A percentile compares a stretch with the other conserved stretches of the same genome.
Evolutionary conservation across 2,797 vertebrate species (phyloP).

Genomic region (Neosalanx taihuensis): DNA sequence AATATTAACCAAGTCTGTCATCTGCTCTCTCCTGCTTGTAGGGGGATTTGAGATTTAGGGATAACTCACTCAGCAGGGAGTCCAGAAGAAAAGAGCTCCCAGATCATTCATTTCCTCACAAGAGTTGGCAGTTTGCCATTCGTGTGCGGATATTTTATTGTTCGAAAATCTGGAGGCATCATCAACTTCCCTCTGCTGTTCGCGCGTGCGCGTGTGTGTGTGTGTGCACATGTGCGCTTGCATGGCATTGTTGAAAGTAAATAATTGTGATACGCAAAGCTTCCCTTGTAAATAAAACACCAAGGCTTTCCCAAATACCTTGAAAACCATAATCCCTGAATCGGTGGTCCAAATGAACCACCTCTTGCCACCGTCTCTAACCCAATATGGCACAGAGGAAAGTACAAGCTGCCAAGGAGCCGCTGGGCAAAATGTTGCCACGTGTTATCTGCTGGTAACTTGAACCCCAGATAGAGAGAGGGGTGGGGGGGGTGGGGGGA

Average conservation of each 20-base stretch:
- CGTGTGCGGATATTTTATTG: constrained; percentile 46
- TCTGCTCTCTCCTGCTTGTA: constrained; percentile 47
- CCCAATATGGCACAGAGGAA: constrained; percentile 27
- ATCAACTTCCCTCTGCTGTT: constrained; percentile 24
- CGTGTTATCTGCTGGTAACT: constrained; percentile 34
- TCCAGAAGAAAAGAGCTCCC: constrained; percentile 40
- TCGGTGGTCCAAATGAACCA: constrained; percentile 5
- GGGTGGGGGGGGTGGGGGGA: constrained; percentile 3
- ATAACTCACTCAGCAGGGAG: constrained; percentile 52
- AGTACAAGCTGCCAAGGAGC: constrained; percentile 50
- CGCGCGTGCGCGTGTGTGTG: constrained; percentile 26
- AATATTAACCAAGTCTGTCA: constrained; percentile 64
- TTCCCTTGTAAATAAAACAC: not conserved
- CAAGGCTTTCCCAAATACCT: not conserved
- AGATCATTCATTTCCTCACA: constrained; percentile 38
- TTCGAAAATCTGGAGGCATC: constrained; percentile 36
- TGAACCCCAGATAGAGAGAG: constrained; percentile 39
- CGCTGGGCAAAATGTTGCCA: constrained; percentile 47
- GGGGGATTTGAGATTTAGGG: constrained; percentile 61
- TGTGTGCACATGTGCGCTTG: constrained; percentile 11
- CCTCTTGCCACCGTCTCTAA: constrained; percentile 42
- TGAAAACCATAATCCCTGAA: not conserved
- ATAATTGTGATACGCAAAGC: constrained; percentile 14
- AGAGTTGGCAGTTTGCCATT: constrained; percentile 43
- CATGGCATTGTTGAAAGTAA: constrained; percentile 22